Percentiles rank a stretch among this genome's conserved stretches.
These are phyloP conservation scores for Atopsyche davidsoni DNA, from an alignment of 1,140 invertebrate species.

Conservation along the genomic window DNA sequence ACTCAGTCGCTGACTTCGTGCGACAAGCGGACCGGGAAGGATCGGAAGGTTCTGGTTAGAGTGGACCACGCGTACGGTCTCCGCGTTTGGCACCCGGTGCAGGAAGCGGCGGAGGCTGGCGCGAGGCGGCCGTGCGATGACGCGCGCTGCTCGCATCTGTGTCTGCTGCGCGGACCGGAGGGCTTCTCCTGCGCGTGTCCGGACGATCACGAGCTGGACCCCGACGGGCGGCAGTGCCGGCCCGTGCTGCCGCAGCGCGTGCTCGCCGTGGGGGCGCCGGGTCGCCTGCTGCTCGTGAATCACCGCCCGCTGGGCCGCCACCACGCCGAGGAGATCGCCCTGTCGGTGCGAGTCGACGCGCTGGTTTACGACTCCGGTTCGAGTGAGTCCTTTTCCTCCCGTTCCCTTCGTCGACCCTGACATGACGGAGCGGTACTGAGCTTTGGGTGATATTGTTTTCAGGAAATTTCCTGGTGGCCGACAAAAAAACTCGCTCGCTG, in stretches of 20 bases:
- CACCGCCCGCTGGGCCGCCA: slow-evolving; percentile 48
- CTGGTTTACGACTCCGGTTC: slow-evolving; percentile 22
- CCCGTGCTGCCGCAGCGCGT: slow-evolving; percentile 34
- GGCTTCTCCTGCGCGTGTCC: slow-evolving; percentile 73
- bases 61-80: slow-evolving; percentile 52
- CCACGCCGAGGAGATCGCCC: slow-evolving; percentile 30
- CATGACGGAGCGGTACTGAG: no score
- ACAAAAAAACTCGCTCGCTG: no score
- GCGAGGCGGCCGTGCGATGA: slow-evolving; percentile 62
- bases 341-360: slow-evolving; percentile 10
- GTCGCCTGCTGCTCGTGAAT: slow-evolving; percentile 40
- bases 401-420: neutral
- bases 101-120: slow-evolving; percentile 34
- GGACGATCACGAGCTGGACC: slow-evolving; percentile 54
- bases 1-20: slow-evolving; percentile 58
- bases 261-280: slow-evolving; percentile 37
- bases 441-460: no score
- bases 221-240: slow-evolving; percentile 49
- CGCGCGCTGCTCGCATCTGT: slow-evolving; percentile 70
- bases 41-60: slow-evolving; percentile 49
- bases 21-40: slow-evolving; percentile 62
- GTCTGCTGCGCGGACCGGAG: slow-evolving; percentile 60
- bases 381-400: neutral
- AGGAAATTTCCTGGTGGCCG: no score
- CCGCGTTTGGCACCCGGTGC: no score